Conservation (phyloP, 2,113 vertebrate genomes). For the Dromaius novaehollandiae region DNA sequence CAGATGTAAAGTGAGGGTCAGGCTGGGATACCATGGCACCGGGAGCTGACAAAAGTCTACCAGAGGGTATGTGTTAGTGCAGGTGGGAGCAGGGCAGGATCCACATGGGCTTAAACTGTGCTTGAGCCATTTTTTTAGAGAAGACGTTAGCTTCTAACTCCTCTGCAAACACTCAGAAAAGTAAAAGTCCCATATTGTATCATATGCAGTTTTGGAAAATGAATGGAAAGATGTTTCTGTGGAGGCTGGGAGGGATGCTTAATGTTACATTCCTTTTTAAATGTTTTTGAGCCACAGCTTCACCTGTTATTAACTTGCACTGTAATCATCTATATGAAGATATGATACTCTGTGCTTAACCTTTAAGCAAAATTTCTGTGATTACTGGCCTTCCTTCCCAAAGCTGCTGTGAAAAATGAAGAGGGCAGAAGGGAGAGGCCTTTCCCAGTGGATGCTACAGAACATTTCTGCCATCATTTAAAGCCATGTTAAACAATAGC, state of each 20-base stretch:
- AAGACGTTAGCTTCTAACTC: neutral
- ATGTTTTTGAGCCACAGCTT: neutral
- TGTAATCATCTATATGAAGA: neutral
- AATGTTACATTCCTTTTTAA: neutral
- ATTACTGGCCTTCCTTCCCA: neutral
- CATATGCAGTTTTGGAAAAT: neutral
- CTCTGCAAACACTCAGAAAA: neutral
- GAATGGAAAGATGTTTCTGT: neutral
- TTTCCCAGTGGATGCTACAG: slow-evolving; percentile 10
- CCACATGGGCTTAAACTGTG: neutral
- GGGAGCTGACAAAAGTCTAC: neutral
- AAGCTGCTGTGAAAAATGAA: neutral
- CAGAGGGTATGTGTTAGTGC: neutral
- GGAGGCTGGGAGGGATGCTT: neutral
- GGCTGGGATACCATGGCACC: neutral
- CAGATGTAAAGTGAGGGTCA: neutral
- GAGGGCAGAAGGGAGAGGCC: slow-evolving; percentile 30
- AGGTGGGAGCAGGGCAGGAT: neutral
- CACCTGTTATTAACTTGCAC: neutral
- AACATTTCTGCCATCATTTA: slow-evolving; percentile 49
- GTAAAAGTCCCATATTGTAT: neutral
- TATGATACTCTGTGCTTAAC: neutral
- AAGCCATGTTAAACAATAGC: slow-evolving; percentile 36
- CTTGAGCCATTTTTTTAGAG: neutral
- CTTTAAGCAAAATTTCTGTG: slow-evolving; percentile 19